Percentiles rank a stretch among this genome's conserved stretches.
These are phyloP conservation scores for Mungos mungo DNA, from an alignment of 2,113 vertebrate genomes.

Conservation along the genomic window DNA sequence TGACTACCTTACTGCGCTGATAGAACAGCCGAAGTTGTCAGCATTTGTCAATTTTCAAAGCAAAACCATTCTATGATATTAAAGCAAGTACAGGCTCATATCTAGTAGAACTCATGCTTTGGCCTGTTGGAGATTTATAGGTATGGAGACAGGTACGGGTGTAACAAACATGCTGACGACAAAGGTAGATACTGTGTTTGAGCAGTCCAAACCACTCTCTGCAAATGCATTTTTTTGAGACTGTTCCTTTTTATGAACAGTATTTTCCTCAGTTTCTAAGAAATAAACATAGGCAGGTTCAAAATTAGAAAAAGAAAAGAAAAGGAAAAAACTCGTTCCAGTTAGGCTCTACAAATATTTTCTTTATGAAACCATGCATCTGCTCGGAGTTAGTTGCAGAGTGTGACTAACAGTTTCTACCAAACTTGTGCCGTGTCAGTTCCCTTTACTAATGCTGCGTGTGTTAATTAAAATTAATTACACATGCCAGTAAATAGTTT, in stretches of 20 bases:
- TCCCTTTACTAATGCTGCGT: slow-evolving; percentile 70
- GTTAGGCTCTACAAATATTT: slow-evolving; percentile 72
- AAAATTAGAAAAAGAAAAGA: slow-evolving; percentile 18
- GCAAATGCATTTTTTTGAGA: not conserved
- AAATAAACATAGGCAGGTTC: slow-evolving; percentile 36
- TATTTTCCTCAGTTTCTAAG: slow-evolving; percentile 51
- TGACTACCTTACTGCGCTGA: not conserved
- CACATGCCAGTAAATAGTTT: slow-evolving; percentile 59
- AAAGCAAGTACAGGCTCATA: not conserved
- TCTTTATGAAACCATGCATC: slow-evolving; percentile 79
- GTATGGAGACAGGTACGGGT: not conserved
- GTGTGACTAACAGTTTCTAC: slow-evolving; percentile 83
- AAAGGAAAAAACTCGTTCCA: not conserved
- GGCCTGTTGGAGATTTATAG: not conserved
- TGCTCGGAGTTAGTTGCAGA: slow-evolving; percentile 81
- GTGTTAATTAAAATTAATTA: slow-evolving; percentile 83
- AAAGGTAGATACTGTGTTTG: slow-evolving; percentile 17
- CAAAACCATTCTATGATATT: not conserved
- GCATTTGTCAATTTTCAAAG: not conserved
- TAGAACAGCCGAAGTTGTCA: not conserved
- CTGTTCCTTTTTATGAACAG: not conserved
- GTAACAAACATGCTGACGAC: slow-evolving; percentile 36
- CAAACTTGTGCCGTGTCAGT: slow-evolving; percentile 65
- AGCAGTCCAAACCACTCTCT: not conserved
- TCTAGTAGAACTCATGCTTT: not conserved